These are phyloP conservation scores for Antechinus flavipes DNA, from an alignment of 2,113 vertebrate genomes.

Conservation along the genomic window DNA sequence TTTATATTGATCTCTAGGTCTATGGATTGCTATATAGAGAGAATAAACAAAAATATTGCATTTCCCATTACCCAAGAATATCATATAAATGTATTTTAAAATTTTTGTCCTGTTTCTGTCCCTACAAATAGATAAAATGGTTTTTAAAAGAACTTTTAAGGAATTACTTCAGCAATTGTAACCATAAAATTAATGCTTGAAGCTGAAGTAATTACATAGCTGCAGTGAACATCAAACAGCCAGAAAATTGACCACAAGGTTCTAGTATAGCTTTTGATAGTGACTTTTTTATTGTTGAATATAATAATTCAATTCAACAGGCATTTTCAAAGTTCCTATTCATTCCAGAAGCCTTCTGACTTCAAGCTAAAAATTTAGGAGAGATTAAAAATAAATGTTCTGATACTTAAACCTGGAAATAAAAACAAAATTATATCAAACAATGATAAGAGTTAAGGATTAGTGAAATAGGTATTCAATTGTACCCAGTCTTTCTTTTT, in stretches of 20 bases:
- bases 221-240: neutral
- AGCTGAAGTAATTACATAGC: neutral
- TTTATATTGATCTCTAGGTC: neutral
- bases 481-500: neutral
- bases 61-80: fast-evolving
- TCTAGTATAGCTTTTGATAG: neutral
- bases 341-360: neutral
- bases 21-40: neutral
- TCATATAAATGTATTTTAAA: neutral
- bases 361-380: neutral
- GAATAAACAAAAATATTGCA: neutral
- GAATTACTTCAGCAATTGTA: neutral
- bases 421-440: neutral
- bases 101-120: neutral
- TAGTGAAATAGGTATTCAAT: neutral
- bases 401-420: neutral
- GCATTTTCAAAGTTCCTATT: neutral
- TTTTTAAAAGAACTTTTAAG: constrained; percentile 2
- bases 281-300: neutral
- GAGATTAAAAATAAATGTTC: neutral
- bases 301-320: neutral
- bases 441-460: neutral
- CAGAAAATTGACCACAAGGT: neutral
- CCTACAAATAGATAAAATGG: neutral
- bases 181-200: neutral